Conservation (phyloP, 2,888 invertebrate genomes). For the Thysanoteuthis rhombus region DNA sequence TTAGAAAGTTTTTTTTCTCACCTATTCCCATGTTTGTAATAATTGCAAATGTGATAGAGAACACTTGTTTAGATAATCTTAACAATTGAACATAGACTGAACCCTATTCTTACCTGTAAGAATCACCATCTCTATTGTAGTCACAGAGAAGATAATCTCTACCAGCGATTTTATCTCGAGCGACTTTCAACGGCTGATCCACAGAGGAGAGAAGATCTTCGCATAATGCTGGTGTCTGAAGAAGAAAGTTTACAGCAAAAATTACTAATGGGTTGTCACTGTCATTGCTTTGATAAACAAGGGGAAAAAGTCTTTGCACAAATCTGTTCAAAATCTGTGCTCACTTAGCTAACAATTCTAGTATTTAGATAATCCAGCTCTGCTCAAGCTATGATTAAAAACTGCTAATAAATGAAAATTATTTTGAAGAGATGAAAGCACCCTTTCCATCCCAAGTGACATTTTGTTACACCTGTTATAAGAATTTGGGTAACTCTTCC, state of each 20-base stretch:
- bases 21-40: neutral
- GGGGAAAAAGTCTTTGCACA: too few species aligned
- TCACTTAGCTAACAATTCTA: too few species aligned
- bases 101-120: constrained; percentile 77
- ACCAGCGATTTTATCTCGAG: constrained; percentile 88
- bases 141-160: constrained; percentile 98
- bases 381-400: neutral
- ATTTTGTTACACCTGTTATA: too few species aligned
- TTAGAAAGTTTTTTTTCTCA: too few species aligned
- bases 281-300: too few species aligned
- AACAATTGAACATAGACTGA: neutral
- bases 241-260: neutral
- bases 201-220: constrained; percentile 97
- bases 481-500: too few species aligned
- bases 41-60: neutral
- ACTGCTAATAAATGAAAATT: neutral
- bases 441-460: too few species aligned
- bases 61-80: neutral
- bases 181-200: constrained; percentile 97
- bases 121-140: constrained; percentile 99
- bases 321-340: too few species aligned
- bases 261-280: neutral
- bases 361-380: too few species aligned
- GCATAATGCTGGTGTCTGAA: constrained; percentile 86
- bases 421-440: neutral